Evolutionary conservation across 2,888 invertebrate species (phyloP), one percentile per base, ranked within the genome.

Genomic region (Anticlea derivata): DNA sequence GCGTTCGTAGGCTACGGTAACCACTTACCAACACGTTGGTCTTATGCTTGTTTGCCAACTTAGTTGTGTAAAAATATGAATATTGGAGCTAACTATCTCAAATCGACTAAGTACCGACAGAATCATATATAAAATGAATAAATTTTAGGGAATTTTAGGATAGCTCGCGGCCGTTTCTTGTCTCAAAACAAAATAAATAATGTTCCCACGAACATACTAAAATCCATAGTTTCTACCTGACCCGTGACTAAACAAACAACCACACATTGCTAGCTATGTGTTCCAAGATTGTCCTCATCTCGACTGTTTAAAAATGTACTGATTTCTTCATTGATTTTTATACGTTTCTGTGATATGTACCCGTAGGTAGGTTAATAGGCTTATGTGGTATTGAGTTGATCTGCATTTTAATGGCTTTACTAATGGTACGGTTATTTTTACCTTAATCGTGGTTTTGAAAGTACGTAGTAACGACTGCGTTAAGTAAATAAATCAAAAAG

Each of bases 391-490:
- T 37, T 13, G 22, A 30, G 37, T 37, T 23, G 29, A 45, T 50
- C 50, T 44, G 38, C 44, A 50, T 45, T 50, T 34, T 39, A 34
- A 44, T 45, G 50, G 50, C 38, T 46, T 46, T 46, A 31, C 26
- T 33, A 45, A 23, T 45, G 10, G 20, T 31, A 20, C 41, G 11
- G 38, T 20, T 49, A 49, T 38, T 34, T 38, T 33, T 20, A 49
- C 26, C 27, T 22, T 30, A n/a, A 37, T 30, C 33, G 33, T 33
- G 12, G 38, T 47, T 47, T 47, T 39, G n/a, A 33, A 47, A 4
- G 38, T 20, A 39, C 11, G 33, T 31, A 31, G 13, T 38, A n/a
- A n/a, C n/a, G n/a, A n/a, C n/a, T 30, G 11, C 34, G 23, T 11
- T 11, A 27, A 35, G n/a, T 17, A 33, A 4, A 23, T 33, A 34